Percentiles rank a stretch among this genome's conserved stretches.
These are phyloP conservation scores for Atherinomorus stipes DNA, from an alignment of 2,113 vertebrate species.

Conservation along the genomic window DNA sequence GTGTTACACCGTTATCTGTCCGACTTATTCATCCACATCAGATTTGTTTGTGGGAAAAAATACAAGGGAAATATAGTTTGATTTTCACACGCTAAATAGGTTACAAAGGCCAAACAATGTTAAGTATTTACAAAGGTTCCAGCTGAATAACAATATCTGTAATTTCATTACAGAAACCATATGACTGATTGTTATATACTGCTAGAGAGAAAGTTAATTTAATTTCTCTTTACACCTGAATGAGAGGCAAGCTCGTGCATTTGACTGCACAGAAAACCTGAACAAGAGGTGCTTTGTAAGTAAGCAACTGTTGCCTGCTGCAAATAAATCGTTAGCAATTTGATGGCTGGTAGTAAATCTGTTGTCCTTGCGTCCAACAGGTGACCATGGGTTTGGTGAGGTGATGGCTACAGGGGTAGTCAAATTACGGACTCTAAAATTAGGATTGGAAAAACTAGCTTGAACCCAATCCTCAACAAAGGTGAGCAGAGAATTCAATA, in stretches of 20 bases:
- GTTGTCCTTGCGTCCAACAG: conserved; percentile 24
- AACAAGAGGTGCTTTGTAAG: background rate
- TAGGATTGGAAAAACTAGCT: conserved; percentile 45
- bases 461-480: conserved; percentile 22
- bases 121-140: conserved; percentile 5
- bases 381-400: conserved; percentile 16
- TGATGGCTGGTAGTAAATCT: conserved; percentile 27
- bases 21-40: background rate
- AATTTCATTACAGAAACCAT: conserved; percentile 11
- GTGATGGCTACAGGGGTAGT: conserved; percentile 2
- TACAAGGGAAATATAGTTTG: background rate
- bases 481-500: conserved; percentile 27
- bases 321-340: conserved; percentile 24
- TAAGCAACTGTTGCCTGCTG: background rate
- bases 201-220: background rate
- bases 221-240: background rate
- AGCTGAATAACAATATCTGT: background rate
- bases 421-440: conserved; percentile 39
- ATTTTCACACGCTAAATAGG: background rate
- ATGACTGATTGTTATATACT: background rate
- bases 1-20: background rate
- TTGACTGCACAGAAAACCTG: conserved; percentile 3
- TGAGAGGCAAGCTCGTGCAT: conserved; percentile 19
- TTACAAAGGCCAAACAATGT: conserved; percentile 2
- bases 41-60: conserved; percentile 1